phyloP scores from a whole-genome alignment of 2,797 vertebrate species.

The Xerus rutilus region DNA sequence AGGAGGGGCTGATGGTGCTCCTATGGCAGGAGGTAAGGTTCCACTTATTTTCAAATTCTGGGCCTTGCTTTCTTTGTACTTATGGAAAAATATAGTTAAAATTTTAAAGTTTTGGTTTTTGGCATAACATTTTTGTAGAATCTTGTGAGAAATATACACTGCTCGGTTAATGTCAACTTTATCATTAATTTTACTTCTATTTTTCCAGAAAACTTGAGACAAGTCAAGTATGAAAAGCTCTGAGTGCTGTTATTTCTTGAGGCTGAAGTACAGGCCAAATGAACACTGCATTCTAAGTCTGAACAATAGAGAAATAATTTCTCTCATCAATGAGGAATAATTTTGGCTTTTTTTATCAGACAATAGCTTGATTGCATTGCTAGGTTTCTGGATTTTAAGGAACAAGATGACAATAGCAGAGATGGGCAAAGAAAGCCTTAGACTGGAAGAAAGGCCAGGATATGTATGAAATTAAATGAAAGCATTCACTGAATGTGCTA shows the following conservation, averaged over 20 bases:
- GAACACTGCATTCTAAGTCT: background rate
- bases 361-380: constrained; percentile 17
- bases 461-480: background rate
- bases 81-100: background rate
- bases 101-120: background rate
- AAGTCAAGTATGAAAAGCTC: constrained; percentile 21
- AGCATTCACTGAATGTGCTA: background rate
- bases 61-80: background rate
- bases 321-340: background rate
- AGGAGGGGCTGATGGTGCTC: background rate
- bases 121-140: background rate
- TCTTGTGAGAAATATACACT: background rate
- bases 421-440: background rate
- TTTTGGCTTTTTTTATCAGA: constrained; percentile 49
- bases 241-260: background rate
- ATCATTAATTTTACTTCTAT: background rate
- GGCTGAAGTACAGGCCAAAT: background rate
- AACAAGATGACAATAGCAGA: constrained; percentile 27
- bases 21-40: background rate
- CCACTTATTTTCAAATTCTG: background rate
- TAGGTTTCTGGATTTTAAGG: constrained; percentile 41
- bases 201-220: background rate
- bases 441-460: background rate
- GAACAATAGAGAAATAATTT: constrained; percentile 58
- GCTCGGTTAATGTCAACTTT: background rate